phyloP scores from a whole-genome alignment of 1,140 invertebrate genomes.

The Leptestheria dahalacensis region DNA sequence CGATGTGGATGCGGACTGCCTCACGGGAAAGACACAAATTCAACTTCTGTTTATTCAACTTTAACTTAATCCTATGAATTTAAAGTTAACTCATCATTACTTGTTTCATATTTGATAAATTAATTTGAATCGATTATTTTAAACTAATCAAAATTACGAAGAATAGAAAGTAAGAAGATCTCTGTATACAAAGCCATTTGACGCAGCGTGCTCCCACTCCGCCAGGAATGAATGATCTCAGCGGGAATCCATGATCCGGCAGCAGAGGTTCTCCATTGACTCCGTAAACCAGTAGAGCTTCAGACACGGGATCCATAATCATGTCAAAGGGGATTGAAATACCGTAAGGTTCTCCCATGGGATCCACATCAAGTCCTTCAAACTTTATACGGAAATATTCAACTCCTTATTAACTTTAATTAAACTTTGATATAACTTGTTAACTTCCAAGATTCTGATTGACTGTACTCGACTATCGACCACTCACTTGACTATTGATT shows the following conservation, averaged over 20 bases:
- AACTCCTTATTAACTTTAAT: too few relatives aligned
- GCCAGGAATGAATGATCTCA: conserved; percentile 42
- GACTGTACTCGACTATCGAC: too few relatives aligned
- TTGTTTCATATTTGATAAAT: too few relatives aligned
- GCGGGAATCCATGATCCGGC: conserved; percentile 41
- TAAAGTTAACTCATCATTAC: too few relatives aligned
- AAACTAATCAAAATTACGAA: neutral
- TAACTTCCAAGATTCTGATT: too few relatives aligned
- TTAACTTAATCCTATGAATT: too few relatives aligned
- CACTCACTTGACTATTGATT: too few relatives aligned
- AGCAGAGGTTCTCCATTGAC: conserved; percentile 45
- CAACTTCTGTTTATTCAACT: too few relatives aligned
- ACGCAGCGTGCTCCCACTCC: conserved; percentile 64
- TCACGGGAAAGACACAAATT: too few relatives aligned
- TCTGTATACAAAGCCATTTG: conserved; percentile 56
- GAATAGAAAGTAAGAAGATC: neutral
- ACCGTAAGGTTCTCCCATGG: conserved; percentile 33
- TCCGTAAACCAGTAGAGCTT: conserved; percentile 43
- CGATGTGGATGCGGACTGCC: conserved; percentile 2
- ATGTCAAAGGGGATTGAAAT: conserved; percentile 42
- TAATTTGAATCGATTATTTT: too few relatives aligned
- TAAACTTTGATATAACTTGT: too few relatives aligned
- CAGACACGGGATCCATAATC: conserved; percentile 33
- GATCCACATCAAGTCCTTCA: conserved; percentile 36
- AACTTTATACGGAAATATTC: too few relatives aligned